These are phyloP conservation scores for Orchesella cincta DNA, from an alignment of 1,140 invertebrate genomes.

Conservation along the genomic window DNA sequence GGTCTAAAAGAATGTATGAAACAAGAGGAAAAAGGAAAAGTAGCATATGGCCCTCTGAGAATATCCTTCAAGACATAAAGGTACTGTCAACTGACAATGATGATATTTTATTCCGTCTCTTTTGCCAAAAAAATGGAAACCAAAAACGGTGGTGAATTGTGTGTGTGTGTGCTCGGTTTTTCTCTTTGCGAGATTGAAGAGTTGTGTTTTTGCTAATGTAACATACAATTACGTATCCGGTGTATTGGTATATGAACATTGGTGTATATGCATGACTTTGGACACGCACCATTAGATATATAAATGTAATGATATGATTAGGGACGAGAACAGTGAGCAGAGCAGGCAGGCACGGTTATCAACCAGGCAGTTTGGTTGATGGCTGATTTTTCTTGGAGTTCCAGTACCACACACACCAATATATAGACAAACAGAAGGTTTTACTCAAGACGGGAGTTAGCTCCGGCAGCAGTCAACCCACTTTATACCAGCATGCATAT, in stretches of 20 bases:
- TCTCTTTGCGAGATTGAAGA: not conserved
- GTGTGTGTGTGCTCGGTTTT: not conserved
- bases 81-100: constrained; percentile 19
- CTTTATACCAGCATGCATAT: not conserved
- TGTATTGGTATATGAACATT: not conserved
- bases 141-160: not conserved
- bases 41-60: constrained; percentile 4
- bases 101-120: constrained; percentile 22
- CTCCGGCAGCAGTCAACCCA: not conserved
- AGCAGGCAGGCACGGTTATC: not conserved
- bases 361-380: constrained; percentile 1
- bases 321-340: not conserved
- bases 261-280: constrained; percentile 4
- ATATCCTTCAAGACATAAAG: constrained; percentile 16
- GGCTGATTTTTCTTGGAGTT: not conserved
- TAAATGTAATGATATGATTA: constrained; percentile 4
- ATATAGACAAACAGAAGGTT: no score
- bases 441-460: no score
- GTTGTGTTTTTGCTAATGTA: not conserved
- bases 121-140: not conserved
- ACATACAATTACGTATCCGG: not conserved
- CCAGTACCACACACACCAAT: no score
- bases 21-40: not conserved
- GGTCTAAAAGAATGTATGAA: not conserved
- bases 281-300: not conserved